Evolutionary conservation across 2,888 invertebrate genomes (phyloP), one percentile per base, ranked within the genome.

Genomic region (Julus scandinavius): DNA sequence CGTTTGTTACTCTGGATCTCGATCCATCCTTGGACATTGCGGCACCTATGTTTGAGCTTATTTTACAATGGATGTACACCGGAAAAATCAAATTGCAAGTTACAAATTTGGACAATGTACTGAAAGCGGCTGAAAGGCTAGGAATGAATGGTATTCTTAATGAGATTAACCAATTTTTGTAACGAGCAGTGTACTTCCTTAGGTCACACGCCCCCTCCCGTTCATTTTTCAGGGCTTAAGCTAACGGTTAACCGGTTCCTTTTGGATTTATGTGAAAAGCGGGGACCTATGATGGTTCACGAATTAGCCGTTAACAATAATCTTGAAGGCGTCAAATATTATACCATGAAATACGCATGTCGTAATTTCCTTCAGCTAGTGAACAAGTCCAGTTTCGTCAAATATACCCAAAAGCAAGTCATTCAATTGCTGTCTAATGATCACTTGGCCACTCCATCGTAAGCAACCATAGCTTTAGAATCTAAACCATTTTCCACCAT

Each of bases 21-120:
- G 45, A 45, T 29, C 45, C 45, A n/a, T 11, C 50, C 11, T 45
- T 45, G 49, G 49, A 13, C 15, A 85, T 85, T 50, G 50, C 85
- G 45, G 49, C 17, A 29, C 49, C 85, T 11, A 29, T 85, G 45
- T 49, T 85, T 29, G 20, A 45, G 49, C 20, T 85, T 20, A 20
- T 85, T 20, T 85, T 85, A 85, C 85, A 45, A 50, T 85, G 85
- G 85, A 85, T 85, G 85, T 63, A 87, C 38, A 87, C 87, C 9
- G 87, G 63, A 58, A 50, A 58, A 50, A 87, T 38, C 3, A n/a
- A 6, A 58, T 20, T 87, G 38, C 11, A 29, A 9, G 5, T 87
- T 58, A 54, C 13, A 29, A 29, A 87, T 41, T 49, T 54, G 29
- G 50, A 87, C 40, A 58, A 50, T 13, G n/a, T 87, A 9, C 7